phyloP scores from a whole-genome alignment of 2,797 vertebrate genomes.

The Hemitrygon akajei region DNA sequence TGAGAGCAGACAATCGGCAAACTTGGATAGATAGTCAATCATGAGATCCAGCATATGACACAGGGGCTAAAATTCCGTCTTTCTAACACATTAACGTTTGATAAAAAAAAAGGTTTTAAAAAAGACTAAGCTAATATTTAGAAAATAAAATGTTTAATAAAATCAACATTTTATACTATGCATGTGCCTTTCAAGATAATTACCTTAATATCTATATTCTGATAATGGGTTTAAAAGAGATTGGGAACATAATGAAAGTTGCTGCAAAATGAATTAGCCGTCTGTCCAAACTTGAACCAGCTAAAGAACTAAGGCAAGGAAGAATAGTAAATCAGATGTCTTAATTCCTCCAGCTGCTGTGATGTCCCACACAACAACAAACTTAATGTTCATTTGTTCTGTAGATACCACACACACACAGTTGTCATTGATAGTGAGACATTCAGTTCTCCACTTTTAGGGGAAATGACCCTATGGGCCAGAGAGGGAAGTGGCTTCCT shows the following conservation, averaged over 20 bases:
- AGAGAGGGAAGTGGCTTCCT: too few species aligned
- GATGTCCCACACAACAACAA: background rate
- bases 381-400: background rate
- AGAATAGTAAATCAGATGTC: background rate
- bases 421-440: background rate
- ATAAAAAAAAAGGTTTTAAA: background rate
- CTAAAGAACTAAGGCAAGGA: background rate
- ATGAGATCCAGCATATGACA: background rate
- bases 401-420: background rate
- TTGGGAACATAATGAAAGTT: background rate
- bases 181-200: background rate
- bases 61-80: background rate
- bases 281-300: background rate
- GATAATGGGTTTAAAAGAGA: background rate
- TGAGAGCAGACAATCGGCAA: too few species aligned
- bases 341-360: background rate
- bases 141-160: background rate
- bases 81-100: background rate
- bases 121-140: background rate
- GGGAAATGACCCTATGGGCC: too few species aligned
- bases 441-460: background rate
- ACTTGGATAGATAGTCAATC: too few species aligned
- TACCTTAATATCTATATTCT: background rate
- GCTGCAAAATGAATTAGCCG: background rate
- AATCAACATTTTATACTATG: background rate